Evolutionary conservation across 2,113 vertebrate genomes (phyloP).

Genomic region (Rhabdornis inornatus): DNA sequence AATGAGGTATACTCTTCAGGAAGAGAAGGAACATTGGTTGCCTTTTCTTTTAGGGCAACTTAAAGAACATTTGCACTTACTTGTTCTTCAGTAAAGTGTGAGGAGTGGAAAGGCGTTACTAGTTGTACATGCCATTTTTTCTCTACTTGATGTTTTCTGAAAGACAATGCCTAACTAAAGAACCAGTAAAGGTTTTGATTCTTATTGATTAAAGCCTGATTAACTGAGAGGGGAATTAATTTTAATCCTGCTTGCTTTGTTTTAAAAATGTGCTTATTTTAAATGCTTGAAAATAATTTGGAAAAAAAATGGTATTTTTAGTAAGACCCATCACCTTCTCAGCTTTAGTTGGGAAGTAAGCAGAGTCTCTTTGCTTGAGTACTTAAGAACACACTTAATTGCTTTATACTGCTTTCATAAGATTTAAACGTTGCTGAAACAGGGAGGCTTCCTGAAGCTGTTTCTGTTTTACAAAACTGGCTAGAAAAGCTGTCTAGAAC

Average conservation of each 20-base stretch:
- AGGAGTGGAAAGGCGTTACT: neutral
- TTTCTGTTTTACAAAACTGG: conserved; percentile 13
- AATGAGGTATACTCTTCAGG: neutral
- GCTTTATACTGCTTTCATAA: neutral
- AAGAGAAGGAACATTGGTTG: neutral
- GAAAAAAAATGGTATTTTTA: neutral
- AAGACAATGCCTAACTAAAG: neutral
- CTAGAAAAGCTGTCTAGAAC: neutral
- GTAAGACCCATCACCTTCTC: neutral
- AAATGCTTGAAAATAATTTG: conserved; percentile 5
- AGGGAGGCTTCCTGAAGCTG: neutral
- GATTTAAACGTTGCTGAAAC: neutral
- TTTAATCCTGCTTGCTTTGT: neutral
- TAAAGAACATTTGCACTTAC: neutral
- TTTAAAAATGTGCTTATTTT: neutral
- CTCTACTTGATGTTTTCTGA: neutral
- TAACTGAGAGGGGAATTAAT: neutral
- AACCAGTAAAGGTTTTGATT: neutral
- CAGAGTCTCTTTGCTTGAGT: neutral
- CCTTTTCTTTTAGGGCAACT: neutral
- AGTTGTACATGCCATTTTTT: neutral
- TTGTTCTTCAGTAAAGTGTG: neutral
- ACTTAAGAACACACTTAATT: neutral
- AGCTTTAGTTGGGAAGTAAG: neutral
- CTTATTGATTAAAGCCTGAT: neutral